A percentile compares a stretch with the other conserved stretches of the same genome.
Evolutionary conservation across 2,797 vertebrate genomes (phyloP).

Genomic region (Cichlasoma orientale): DNA sequence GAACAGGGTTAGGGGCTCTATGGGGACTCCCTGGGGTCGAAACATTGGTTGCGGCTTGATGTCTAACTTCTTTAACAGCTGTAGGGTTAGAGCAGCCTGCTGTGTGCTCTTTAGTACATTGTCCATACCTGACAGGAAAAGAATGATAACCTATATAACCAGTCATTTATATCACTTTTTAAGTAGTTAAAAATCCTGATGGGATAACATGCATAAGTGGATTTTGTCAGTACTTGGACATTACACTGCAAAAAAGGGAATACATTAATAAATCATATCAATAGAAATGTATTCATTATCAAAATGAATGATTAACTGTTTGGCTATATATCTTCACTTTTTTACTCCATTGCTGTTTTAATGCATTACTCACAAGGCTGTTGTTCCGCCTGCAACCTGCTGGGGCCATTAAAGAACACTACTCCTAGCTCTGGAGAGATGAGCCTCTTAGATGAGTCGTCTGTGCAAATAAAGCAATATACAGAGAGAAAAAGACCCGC

Average conservation of each 20-base stretch:
- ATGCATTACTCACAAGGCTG: constrained; percentile 70
- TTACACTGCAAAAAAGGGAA: neutral
- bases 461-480: constrained; percentile 51
- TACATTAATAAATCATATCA: neutral
- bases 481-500: neutral
- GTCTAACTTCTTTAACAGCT: constrained; percentile 85
- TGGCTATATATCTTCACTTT: neutral
- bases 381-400: constrained; percentile 65
- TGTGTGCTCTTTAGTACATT: constrained; percentile 77
- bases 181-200: neutral
- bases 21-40: constrained; percentile 70
- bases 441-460: constrained; percentile 86
- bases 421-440: constrained; percentile 93
- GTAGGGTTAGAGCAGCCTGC: constrained; percentile 83
- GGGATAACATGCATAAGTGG: neutral
- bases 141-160: neutral
- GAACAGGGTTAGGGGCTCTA: constrained; percentile 89
- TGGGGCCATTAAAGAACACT: constrained; percentile 89
- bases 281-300: neutral
- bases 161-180: neutral
- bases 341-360: neutral
- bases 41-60: constrained; percentile 84
- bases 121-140: constrained; percentile 57
- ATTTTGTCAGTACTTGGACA: neutral
- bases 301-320: neutral